Percentiles rank a stretch among this genome's conserved stretches.
Evolutionary conservation across 1,140 invertebrate species (phyloP).

Genomic region (Medauroidea extradentata): DNA sequence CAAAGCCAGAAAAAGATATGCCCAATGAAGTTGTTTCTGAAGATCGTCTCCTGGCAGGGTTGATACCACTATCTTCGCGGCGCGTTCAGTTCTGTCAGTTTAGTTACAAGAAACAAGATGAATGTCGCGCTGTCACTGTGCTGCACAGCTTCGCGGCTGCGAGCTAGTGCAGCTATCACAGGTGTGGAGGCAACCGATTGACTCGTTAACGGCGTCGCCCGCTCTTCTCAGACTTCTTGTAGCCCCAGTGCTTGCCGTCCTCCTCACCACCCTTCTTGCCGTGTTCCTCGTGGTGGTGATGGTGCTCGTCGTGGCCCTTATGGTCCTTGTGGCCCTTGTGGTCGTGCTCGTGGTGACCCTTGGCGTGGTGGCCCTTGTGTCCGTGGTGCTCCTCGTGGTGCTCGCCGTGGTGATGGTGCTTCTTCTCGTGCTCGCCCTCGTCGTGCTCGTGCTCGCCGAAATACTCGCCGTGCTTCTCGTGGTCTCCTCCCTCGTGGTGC

Average conservation of each 20-base stretch:
- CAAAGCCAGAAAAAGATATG: no score
- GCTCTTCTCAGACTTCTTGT: slow-evolving; percentile 17
- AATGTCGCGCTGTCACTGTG: no score
- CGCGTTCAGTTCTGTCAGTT: no score
- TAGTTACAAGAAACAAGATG: no score
- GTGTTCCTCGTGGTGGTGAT: slow-evolving; percentile 42
- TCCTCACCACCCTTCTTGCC: slow-evolving; percentile 47
- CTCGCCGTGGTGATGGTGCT: slow-evolving; percentile 36
- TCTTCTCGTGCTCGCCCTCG: slow-evolving; percentile 38
- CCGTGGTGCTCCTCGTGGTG: slow-evolving; percentile 50
- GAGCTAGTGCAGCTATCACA: no score
- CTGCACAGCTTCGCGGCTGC: no score
- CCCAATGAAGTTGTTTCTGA: no score
- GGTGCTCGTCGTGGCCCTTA: slow-evolving; percentile 47
- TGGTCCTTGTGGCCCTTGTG: slow-evolving; percentile 51
- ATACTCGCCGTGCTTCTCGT: slow-evolving; percentile 18
- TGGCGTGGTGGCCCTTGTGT: slow-evolving; percentile 49
- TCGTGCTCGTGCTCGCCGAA: slow-evolving; percentile 12
- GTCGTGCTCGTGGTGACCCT: slow-evolving; percentile 52
- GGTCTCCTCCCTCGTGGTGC: slow-evolving; percentile 20
- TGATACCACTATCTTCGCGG: no score
- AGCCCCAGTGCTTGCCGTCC: slow-evolving; percentile 46
- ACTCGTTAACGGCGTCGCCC: not conserved
- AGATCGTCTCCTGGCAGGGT: no score
- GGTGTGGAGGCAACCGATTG: no score